phyloP scores from a whole-genome alignment of 2,797 vertebrate species.

The Pangasius djambal region DNA sequence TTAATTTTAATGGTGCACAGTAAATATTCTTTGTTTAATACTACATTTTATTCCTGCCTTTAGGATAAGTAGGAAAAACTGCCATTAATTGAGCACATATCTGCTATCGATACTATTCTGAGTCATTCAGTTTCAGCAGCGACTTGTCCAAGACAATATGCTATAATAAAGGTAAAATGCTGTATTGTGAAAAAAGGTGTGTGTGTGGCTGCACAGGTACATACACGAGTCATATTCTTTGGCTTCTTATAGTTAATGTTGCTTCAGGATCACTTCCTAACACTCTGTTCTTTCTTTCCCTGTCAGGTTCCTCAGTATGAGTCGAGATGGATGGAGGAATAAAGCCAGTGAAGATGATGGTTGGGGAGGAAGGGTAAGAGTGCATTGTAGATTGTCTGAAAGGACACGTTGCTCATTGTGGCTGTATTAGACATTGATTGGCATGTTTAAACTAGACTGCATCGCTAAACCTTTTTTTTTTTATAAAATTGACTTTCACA shows the following conservation, averaged over 20 bases:
- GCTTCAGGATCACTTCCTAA: background rate
- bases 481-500: background rate
- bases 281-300: constrained; percentile 31
- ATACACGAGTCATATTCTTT: background rate
- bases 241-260: background rate
- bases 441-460: background rate
- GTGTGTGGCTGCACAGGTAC: background rate
- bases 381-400: background rate
- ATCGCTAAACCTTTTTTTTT: background rate
- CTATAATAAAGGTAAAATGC: background rate
- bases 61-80: background rate
- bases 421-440: background rate
- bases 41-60: background rate
- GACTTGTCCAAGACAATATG: background rate
- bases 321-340: constrained; percentile 94
- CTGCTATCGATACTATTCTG: background rate
- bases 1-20: background rate
- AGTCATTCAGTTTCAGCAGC: background rate
- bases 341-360: constrained; percentile 85
- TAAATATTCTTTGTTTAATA: background rate
- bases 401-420: background rate
- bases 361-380: constrained; percentile 89
- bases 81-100: background rate
- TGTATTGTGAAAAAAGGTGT: background rate
- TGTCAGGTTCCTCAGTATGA: constrained; percentile 91